Conservation (phyloP, 2,888 invertebrate genomes). For the Lycocerus yunnanus region DNA sequence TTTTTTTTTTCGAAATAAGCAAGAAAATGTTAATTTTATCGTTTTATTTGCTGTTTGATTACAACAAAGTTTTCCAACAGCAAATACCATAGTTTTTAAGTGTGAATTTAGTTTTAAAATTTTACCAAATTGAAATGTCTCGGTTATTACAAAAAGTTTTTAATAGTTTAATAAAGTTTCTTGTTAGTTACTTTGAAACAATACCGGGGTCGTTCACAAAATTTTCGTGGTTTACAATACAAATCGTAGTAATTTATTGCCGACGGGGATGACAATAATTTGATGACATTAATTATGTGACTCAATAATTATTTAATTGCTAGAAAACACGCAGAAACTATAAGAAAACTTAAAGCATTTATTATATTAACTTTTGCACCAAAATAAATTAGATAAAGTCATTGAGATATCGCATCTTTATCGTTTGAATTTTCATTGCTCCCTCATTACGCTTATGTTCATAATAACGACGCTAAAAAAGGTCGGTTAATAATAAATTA, state of each 20-base stretch:
- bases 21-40: background rate
- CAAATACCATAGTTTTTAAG: background rate
- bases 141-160: background rate
- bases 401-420: background rate
- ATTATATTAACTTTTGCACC: background rate
- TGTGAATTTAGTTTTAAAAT: background rate
- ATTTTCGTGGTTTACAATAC: background rate
- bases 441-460: background rate
- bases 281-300: constrained; percentile 20
- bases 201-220: background rate
- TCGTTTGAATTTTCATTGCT: background rate
- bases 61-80: background rate
- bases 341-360: constrained; percentile 3
- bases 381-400: background rate
- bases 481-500: background rate
- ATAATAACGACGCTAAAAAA: background rate
- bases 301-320: constrained; percentile 13
- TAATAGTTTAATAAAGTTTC: background rate
- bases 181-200: background rate
- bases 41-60: background rate
- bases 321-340: constrained; percentile 8
- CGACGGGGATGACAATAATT: background rate
- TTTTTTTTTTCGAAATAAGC: background rate
- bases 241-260: background rate
- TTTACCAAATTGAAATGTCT: background rate